Base-by-base conservation (phyloP, 2,888 invertebrate species). In the Andrena flavipes region DNA sequence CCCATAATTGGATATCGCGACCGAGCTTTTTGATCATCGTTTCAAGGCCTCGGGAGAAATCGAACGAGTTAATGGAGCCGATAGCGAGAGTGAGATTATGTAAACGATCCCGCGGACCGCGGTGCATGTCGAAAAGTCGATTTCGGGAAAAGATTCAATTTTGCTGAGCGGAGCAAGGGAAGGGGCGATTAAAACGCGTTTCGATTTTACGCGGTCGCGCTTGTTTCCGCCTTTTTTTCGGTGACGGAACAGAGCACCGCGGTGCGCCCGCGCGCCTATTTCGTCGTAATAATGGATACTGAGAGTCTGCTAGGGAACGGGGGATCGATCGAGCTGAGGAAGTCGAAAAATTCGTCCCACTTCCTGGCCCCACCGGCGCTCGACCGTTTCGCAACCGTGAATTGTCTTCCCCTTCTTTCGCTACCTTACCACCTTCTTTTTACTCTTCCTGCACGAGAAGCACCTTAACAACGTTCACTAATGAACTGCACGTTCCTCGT, bases 291-390 rank as follows among this genome's bases (percentile, higher is more conserved):
- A 84, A 86, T 84, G 86, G 77, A 84, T 82, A 87, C 86, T 78
- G 84, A 80, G 84, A 84, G 80, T 74, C 71, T 71, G 82, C 80
- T 74, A 72, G 76, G 84, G 82, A 78, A 84, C 86, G 74, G 60
- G 82, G 86, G 84, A 87, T 87, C 86, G 86, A 87, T 87, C 82
- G 84, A 87, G 86, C 82, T 76, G 76, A 88, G 90, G 89, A 89
- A 87, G 89, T 88, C 76, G 75, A 85, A 86, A 88, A 84, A 88
- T 88, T 86, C 84, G 89, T 84, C 83, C 86, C 85, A 87, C 86
- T 85, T 90, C 85, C 86, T 84, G 80, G 74, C 86, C 68, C 82
- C 73, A 48, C 42, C 42, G 68, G 59, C 59, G 72, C 51, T 68
- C 51, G 76, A 80, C 77, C 78, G 79, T 84, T 73, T 73, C 76